Base-by-base conservation (phyloP, 2,113 vertebrate species). In the Vanacampus margaritifer region DNA sequence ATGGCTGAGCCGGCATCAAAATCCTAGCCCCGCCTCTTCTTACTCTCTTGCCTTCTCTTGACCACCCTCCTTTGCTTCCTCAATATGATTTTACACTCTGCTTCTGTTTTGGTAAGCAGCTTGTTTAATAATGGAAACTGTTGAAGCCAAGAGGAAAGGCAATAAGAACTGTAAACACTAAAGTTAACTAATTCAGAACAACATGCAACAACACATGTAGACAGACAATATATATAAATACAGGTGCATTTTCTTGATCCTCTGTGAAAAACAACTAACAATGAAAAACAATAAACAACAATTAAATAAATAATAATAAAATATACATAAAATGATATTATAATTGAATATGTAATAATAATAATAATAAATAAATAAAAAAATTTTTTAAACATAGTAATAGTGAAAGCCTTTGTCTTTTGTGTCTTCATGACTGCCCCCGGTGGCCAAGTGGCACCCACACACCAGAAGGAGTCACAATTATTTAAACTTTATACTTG, bases 1-100 rank as follows among this genome's bases (percentile, higher is more conserved):
- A 75, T 56, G 75, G 76, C 69, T 69, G 65, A 46, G 46, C 54
- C 32, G 67, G 75, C 81, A 85, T 85, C 84, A 77, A 75, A 67
- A 74, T 72, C 54, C 75, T 70, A 62, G 69, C 23, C 71, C 76
- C 74, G 68, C 72, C 79, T 79, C 79, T 66, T 82, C 62, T 62
- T 28, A 48, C 45, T 45, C n/a, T 28, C 57, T 61, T 71, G 69
- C 54, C 58, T 26, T 66, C 59, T 32, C 35, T 28, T 67, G 46
- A 37, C 60, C 65, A 21, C 17, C 17, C 61, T 54, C 67, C 19
- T 61, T 59, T 72, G 78, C 36, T 17, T 73, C 51, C 69, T 12
- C 41, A 56, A 41, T 59, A 58, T 36, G 45, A 28, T 46, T 21
- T 68, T 11, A 6, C 26, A 43, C 46, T 32, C 26, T 60, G 10